Base-by-base conservation (phyloP, 2,888 invertebrate genomes). In the Peribatodes rhomboidaria region DNA sequence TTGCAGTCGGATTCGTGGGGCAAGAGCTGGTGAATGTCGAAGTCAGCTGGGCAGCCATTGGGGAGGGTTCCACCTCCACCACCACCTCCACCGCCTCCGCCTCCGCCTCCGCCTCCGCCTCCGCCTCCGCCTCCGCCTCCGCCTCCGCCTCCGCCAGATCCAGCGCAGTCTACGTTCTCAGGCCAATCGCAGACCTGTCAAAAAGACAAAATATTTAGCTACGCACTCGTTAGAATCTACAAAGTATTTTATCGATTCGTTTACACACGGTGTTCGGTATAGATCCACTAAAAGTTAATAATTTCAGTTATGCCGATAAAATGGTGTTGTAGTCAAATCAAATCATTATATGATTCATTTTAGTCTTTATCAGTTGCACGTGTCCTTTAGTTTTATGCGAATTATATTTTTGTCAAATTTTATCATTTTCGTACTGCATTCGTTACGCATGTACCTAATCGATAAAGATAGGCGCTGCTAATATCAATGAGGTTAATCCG, bases 1-100 rank as follows among this genome's bases (percentile, higher is more conserved):
- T 66, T 54, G 65, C 88, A 89, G 3, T 83, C 69, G 0, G 71
- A 71, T 18, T 81, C 84, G 10, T 87, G 84, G 0, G 88, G 85
- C 1, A 88, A 49, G 0, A 86, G 77, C 2, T 75, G 59, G 16
- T 83, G 75, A 0, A 80, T 62, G 11, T 68, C 46, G 42, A 71
- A 79, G 57, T 82, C 72, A 2, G 69, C 72, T 0, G 86, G 86
- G 20, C 87, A 86, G 0, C 83, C 84, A 22, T 86, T 85, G 0
- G 18, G 18, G 8, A 35, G 35, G 50, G 50, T 37, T 11, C 2
- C 50, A 8, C 35, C 35, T 1, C 35, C 50, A n/a, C 20, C 8
- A 9, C 35, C 35, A 11, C 33, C 31, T 6, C 50, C 49, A 11
- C 31, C 20, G 3, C 16, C 49, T 11, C 33, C 31, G n/a, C 8